phyloP scores from a whole-genome alignment of 2,113 vertebrate genomes.

The Leptobrachium ailaonicum region DNA sequence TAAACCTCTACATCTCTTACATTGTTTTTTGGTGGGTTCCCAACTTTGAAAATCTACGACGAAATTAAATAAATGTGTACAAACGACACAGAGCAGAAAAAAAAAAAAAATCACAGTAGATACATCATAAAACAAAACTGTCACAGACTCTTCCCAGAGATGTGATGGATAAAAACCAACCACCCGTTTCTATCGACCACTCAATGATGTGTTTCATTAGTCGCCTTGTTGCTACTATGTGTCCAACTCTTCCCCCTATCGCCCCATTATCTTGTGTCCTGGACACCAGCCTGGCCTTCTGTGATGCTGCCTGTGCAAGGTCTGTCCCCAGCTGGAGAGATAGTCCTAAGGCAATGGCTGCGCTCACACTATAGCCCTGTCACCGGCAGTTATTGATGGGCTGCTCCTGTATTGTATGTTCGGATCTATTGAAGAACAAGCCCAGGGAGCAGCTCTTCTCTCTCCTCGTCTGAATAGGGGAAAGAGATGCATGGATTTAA shows the following conservation, averaged over 20 bases:
- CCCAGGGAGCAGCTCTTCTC: conserved; percentile 56
- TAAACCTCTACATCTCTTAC: too few species aligned
- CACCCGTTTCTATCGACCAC: not conserved
- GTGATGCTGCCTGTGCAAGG: conserved; percentile 50
- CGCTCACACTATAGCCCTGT: conserved; percentile 61
- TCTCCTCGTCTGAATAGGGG: conserved; percentile 54
- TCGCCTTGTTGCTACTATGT: conserved; percentile 14
- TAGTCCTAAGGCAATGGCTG: conserved; percentile 60
- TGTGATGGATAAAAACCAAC: not conserved
- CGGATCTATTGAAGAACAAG: conserved; percentile 52
- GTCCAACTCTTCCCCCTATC: not conserved
- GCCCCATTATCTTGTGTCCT: conserved; percentile 24
- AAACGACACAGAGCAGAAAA: too few species aligned
- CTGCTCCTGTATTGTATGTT: conserved; percentile 53
- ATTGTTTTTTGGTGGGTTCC: too few species aligned
- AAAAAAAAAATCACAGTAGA: too few species aligned
- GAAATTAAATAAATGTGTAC: too few species aligned
- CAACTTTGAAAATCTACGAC: too few species aligned
- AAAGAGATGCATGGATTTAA: conserved; percentile 48
- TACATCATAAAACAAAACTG: not conserved
- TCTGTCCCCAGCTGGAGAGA: conserved; percentile 57
- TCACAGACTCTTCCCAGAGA: not conserved
- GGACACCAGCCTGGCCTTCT: conserved; percentile 24
- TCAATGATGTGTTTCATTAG: conserved; percentile 7
- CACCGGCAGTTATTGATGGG: conserved; percentile 67